Percentiles rank a stretch among this genome's conserved stretches.
These are phyloP conservation scores for Sinodicranocentrus sp. DNA, from an alignment of 2,888 invertebrate genomes.

Conservation along the genomic window DNA sequence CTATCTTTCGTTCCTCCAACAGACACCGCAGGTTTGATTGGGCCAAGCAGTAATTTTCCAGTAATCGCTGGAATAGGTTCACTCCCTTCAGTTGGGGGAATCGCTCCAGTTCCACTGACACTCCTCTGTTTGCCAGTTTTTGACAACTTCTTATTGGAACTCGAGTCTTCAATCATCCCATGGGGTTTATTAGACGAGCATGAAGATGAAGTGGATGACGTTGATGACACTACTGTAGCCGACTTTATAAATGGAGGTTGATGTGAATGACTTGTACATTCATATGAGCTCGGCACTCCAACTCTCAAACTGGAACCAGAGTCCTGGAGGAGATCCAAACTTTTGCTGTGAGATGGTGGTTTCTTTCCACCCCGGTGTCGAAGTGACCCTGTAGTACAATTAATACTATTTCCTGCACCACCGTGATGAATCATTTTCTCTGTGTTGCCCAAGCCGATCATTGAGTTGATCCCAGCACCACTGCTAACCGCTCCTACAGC, in stretches of 20 bases:
- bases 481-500: constrained; percentile 32
- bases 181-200: constrained; percentile 28
- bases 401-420: background rate
- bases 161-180: background rate
- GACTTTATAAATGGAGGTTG: constrained; percentile 80
- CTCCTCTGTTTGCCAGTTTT: constrained; percentile 48
- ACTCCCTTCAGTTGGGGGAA: background rate
- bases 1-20: background rate
- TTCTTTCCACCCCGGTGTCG: constrained; percentile 42
- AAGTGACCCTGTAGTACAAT: constrained; percentile 44
- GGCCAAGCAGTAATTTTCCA: constrained; percentile 24
- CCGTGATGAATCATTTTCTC: constrained; percentile 50
- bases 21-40: background rate
- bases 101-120: constrained; percentile 37
- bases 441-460: constrained; percentile 39
- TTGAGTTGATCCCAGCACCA: background rate
- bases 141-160: constrained; percentile 6
- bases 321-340: constrained; percentile 86
- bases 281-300: constrained; percentile 14
- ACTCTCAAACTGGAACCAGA: constrained; percentile 42
- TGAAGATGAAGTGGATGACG: constrained; percentile 46
- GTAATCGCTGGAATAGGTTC: constrained; percentile 33
- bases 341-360: constrained; percentile 82
- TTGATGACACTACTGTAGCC: constrained; percentile 79
- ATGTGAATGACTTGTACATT: constrained; percentile 78